Evolutionary conservation across 2,888 invertebrate genomes (phyloP).

Genomic region (Tricholauxania praeusta): DNA sequence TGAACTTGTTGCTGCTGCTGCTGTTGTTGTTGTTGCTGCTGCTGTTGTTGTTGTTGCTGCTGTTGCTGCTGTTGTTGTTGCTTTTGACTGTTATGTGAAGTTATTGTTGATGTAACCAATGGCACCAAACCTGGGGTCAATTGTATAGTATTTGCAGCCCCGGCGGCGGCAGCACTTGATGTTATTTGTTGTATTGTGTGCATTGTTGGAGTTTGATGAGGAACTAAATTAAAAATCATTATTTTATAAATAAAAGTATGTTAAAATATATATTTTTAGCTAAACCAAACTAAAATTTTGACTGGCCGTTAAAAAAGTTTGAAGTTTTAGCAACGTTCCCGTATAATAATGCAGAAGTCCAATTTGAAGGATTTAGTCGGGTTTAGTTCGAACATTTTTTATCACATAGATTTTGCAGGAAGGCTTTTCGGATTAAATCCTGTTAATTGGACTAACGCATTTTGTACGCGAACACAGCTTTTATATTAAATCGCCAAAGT

Average conservation of each 20-base stretch:
- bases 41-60: constrained; percentile 59
- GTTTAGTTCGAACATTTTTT: too few relatives aligned
- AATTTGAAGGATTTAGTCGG: too few relatives aligned
- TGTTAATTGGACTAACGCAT: too few relatives aligned
- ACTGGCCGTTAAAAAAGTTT: too few relatives aligned
- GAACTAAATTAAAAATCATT: constrained; percentile 54
- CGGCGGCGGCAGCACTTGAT: constrained; percentile 57
- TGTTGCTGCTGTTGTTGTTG: constrained; percentile 55
- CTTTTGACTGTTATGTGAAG: constrained; percentile 64
- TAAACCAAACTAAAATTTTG: too few relatives aligned
- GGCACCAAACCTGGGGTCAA: constrained; percentile 64
- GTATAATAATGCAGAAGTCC: too few relatives aligned
- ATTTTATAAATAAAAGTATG: not conserved
- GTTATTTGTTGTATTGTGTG: constrained; percentile 68
- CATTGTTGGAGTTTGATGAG: constrained; percentile 66
- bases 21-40: constrained; percentile 56
- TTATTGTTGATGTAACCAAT: constrained; percentile 65
- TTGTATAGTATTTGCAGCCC: constrained; percentile 60
- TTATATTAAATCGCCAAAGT: too few relatives aligned
- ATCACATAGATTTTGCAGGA: too few relatives aligned
- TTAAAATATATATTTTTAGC: too few relatives aligned
- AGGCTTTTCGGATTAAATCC: too few relatives aligned
- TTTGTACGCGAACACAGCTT: too few relatives aligned
- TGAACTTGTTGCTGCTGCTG: constrained; percentile 52
- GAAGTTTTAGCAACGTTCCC: too few relatives aligned